Evolutionary conservation across 2,888 invertebrate genomes (phyloP).

Genomic region (Cataglyphis rosenhaueri): DNA sequence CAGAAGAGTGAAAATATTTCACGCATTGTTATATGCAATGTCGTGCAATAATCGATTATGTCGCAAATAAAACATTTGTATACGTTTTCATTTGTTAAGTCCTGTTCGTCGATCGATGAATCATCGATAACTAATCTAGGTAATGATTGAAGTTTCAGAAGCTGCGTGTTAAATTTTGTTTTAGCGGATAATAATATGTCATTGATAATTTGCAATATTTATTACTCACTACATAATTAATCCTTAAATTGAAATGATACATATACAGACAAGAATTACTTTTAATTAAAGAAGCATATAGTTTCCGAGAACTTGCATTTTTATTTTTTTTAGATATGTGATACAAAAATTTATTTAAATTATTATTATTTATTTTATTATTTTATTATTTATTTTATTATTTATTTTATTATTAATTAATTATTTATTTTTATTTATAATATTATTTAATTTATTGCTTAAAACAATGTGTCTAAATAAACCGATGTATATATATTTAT

Average conservation of each 20-base stretch:
- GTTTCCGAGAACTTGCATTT: not conserved
- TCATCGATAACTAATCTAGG: not conserved
- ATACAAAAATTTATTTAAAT: not conserved
- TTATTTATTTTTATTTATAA: too few relatives aligned
- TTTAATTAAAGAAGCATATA: not conserved
- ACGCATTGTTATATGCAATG: not conserved
- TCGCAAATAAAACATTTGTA: constrained; percentile 12
- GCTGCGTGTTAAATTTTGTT: not conserved
- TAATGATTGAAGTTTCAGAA: constrained; percentile 29
- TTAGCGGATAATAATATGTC: not conserved
- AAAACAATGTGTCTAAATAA: not conserved
- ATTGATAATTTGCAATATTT: not conserved
- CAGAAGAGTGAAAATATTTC: not conserved
- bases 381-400: too few relatives aligned
- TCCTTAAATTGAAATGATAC: not conserved
- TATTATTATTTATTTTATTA: too few relatives aligned
- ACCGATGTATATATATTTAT: not conserved
- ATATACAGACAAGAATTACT: not conserved
- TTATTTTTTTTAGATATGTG: not conserved
- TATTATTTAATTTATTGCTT: too few relatives aligned
- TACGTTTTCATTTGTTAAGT: constrained; percentile 1
- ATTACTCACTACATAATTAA: not conserved
- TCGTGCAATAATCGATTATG: constrained; percentile 3
- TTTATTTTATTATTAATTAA: too few relatives aligned
- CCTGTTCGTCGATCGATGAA: not conserved